A percentile compares a stretch with the other conserved stretches of the same genome.
phyloP scores from a whole-genome alignment of 2,797 vertebrate genomes.

The Cirrhinus molitorella region DNA sequence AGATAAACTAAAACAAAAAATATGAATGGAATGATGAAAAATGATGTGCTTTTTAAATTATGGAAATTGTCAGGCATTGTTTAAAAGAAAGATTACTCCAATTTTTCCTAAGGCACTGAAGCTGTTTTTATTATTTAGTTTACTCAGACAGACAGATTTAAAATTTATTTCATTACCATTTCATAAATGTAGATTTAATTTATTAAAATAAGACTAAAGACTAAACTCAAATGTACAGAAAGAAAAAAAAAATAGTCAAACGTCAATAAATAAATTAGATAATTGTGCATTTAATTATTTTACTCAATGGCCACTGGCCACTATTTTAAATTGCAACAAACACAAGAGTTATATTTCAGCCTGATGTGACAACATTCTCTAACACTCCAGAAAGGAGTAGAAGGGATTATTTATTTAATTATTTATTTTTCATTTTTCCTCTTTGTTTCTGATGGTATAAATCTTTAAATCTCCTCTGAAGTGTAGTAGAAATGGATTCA shows the following conservation, averaged over 20 bases:
- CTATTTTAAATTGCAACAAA: neutral
- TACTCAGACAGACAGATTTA: neutral
- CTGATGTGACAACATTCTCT: no score
- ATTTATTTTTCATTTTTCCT: no score
- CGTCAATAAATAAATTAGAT: neutral
- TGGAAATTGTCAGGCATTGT: no score
- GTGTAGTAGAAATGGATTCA: slow-evolving; percentile 55
- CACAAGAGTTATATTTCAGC: no score
- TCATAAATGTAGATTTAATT: neutral
- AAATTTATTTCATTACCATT: neutral
- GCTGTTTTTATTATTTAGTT: neutral
- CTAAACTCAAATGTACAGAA: neutral
- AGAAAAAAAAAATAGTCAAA: neutral
- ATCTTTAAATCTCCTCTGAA: slow-evolving; percentile 69
- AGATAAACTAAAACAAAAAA: no score
- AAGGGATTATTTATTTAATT: no score
- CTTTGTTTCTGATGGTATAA: slow-evolving; percentile 66
- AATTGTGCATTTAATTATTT: neutral
- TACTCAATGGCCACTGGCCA: neutral
- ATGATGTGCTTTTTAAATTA: no score
- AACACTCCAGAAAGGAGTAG: slow-evolving; percentile 20
- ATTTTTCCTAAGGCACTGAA: neutral
- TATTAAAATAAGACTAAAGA: no score
- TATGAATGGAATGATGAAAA: no score
- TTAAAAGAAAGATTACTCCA: no score